Base-by-base conservation (phyloP, 2,797 vertebrate species). In the Oryzias dopingdopingensis region DNA sequence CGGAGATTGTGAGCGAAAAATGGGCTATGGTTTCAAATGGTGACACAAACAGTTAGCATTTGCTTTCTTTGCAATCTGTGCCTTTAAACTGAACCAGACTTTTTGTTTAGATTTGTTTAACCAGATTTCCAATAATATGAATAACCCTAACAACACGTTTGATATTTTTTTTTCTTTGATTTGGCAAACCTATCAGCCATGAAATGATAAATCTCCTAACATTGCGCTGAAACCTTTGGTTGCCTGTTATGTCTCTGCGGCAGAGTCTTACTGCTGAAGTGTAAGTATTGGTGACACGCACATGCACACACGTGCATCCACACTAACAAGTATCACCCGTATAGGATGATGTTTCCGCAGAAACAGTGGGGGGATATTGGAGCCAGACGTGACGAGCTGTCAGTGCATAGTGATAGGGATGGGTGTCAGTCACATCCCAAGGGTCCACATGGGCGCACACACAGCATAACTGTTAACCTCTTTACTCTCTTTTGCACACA, bases 351-450 rank as follows among this genome's bases (percentile, higher is more conserved):
- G 82, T 89, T 86, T 83, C 84, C 81, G 81, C 78, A 79, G 79
- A 86, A 84, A 84, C 86, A 80, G 72, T 70, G 66, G 80, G 77
- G 72, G 84, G 82, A 89, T 88, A 91, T 92, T 92, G 84, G 82
- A 92, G 88, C 88, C 91, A 92, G 90, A 90, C 90, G 74, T 59
- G 68, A 64, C 63, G 81, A 90, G 86, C 87, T 90, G 91, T 82
- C 82, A 82, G 79, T 76, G 82, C 78, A 72, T 81, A 77, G 80
- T 83, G 85, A 88, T 85, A 89, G 87, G 82, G 86, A 89, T 85
- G 88, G 85, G 87, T 91, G 91, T 91, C 89, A 90, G 87, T 85
- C 78, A 74, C 79, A 67, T 86, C 79, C 83, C 80, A 85, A 79
- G 79, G 67, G 82, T 89, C 74, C 70, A 48, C 41, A 59, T 52